Evolutionary conservation across 2,797 vertebrate genomes (phyloP).

Genomic region (Scolopax bukidnonensis): DNA sequence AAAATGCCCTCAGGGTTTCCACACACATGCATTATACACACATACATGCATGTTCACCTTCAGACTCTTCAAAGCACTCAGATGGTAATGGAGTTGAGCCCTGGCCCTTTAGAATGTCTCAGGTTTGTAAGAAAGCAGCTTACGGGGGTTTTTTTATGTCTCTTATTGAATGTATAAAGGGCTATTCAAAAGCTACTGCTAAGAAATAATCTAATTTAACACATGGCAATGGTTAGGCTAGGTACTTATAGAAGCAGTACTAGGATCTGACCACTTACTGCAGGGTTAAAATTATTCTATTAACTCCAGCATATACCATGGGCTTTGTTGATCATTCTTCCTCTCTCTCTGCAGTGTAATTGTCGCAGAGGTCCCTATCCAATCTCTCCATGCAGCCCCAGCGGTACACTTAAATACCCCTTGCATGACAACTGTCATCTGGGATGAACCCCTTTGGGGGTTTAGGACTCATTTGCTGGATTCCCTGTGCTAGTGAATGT

Average conservation of each 20-base stretch:
- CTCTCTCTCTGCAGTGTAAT: background rate
- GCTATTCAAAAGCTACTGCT: background rate
- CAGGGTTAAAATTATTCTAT: background rate
- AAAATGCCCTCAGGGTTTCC: background rate
- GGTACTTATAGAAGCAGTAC: background rate
- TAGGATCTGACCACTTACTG: background rate
- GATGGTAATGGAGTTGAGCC: background rate
- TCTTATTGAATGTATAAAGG: background rate
- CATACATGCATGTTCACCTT: fast-evolving
- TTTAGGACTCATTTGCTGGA: background rate
- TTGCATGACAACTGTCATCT: background rate
- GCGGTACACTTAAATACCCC: background rate
- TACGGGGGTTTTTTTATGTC: background rate
- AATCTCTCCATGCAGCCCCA: background rate
- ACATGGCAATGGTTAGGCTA: background rate
- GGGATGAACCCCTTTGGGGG: background rate
- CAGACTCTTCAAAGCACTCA: background rate
- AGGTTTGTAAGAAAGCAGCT: background rate
- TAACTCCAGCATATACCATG: background rate
- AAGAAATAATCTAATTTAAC: background rate
- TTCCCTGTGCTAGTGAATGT: background rate
- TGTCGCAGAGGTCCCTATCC: background rate
- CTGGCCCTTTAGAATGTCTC: background rate
- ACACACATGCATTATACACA: background rate
- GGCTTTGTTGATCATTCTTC: background rate